phyloP scores from a whole-genome alignment of 1,140 invertebrate species.

The Drosophila ambigua region DNA sequence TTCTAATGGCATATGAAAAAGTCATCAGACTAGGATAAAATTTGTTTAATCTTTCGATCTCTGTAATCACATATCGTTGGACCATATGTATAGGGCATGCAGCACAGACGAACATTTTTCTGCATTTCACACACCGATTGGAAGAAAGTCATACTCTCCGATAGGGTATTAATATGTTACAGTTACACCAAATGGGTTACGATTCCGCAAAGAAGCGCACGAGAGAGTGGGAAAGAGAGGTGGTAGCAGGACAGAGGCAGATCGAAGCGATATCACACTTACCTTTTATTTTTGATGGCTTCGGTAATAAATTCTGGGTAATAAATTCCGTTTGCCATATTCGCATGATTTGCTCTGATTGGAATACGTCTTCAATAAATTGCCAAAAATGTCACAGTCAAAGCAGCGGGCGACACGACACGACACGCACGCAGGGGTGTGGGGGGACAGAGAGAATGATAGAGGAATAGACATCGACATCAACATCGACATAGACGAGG shows the following conservation, averaged over 20 bases:
- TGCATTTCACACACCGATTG: too few species aligned
- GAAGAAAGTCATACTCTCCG: too few species aligned
- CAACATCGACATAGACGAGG: not conserved
- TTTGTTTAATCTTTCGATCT: too few species aligned
- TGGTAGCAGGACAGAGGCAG: slow-evolving; percentile 2
- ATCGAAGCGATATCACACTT: slow-evolving; percentile 77
- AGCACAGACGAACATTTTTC: too few species aligned
- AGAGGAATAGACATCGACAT: too few species aligned
- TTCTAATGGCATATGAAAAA: not conserved
- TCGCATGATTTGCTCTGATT: slow-evolving; percentile 81
- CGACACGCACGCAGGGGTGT: slow-evolving; percentile 3
- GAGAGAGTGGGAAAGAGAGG: too few species aligned
- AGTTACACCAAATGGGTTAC: too few species aligned
- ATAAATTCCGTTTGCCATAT: slow-evolving; percentile 78
- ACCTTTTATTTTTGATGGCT: slow-evolving; percentile 78
- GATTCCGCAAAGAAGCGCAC: too few species aligned
- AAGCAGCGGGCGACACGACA: slow-evolving; percentile 15
- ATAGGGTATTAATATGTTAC: too few species aligned
- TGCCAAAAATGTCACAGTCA: slow-evolving; percentile 74
- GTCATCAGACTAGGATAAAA: too few species aligned
- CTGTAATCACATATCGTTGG: too few species aligned
- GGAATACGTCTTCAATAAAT: slow-evolving; percentile 79
- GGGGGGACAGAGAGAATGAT: not conserved
- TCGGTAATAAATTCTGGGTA: slow-evolving; percentile 51
- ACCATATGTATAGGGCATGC: too few species aligned